A percentile compares a stretch with the other conserved stretches of the same genome.
These are phyloP conservation scores for Proterorhinus semilunaris DNA, from an alignment of 2,113 vertebrate species.

Conservation along the genomic window DNA sequence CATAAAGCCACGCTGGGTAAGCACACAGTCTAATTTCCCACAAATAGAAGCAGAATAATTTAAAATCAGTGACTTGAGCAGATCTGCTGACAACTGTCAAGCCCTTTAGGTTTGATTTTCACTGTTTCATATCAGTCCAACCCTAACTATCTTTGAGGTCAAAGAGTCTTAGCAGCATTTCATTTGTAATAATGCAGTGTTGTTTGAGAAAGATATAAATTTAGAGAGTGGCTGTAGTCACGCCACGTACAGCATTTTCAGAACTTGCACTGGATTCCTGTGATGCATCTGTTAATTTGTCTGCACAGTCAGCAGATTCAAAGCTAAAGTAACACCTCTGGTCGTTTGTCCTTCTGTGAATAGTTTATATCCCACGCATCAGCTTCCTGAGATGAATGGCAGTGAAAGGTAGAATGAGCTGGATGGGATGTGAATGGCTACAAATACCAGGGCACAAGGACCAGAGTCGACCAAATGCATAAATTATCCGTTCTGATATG, in stretches of 20 bases:
- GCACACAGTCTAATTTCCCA: slow-evolving; percentile 21
- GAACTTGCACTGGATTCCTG: slow-evolving; percentile 33
- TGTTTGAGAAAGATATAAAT: slow-evolving; percentile 10
- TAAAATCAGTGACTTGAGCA: slow-evolving; percentile 11
- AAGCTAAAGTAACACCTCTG: slow-evolving; percentile 39
- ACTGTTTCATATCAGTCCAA: slow-evolving; percentile 23
- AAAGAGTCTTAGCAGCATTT: slow-evolving; percentile 65
- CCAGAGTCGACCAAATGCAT: slow-evolving; percentile 70
- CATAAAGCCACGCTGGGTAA: slow-evolving; percentile 25
- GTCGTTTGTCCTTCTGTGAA: slow-evolving; percentile 17
- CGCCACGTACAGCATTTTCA: slow-evolving; percentile 53
- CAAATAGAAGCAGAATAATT: slow-evolving; percentile 38
- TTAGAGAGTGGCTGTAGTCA: slow-evolving; percentile 24
- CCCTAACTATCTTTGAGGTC: slow-evolving; percentile 52
- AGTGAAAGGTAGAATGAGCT: slow-evolving; percentile 57
- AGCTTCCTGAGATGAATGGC: slow-evolving; percentile 73
- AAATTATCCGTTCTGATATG: slow-evolving; percentile 59
- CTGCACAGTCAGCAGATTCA: slow-evolving; percentile 40
- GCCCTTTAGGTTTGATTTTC: slow-evolving; percentile 11
- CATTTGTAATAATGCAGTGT: slow-evolving; percentile 26
- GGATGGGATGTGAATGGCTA: slow-evolving; percentile 58
- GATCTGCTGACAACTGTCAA: slow-evolving; percentile 24
- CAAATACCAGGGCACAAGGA: slow-evolving; percentile 69
- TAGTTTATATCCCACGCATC: slow-evolving; percentile 38
- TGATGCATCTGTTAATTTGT: slow-evolving; percentile 32